phyloP scores from a whole-genome alignment of 1,140 invertebrate genomes.

The Goniozus legneri region DNA sequence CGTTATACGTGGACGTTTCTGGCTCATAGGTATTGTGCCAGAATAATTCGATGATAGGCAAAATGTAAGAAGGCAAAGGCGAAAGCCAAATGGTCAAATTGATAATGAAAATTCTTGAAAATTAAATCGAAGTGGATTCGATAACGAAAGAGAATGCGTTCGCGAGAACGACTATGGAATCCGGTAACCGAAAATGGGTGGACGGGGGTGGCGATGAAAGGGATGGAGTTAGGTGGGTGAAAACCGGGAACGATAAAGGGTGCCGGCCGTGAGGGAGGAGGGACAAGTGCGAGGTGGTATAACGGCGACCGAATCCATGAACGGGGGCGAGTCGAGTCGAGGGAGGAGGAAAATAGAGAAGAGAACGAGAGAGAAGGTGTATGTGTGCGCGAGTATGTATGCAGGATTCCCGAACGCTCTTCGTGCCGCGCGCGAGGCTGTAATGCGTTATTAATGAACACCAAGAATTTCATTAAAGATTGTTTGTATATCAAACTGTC shows the following conservation, averaged over 20 bases:
- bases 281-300: conserved; percentile 8
- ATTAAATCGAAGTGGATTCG: neutral
- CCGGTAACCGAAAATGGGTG: no score
- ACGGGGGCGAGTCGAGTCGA: conserved; percentile 1
- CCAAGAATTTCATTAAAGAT: conserved; percentile 69
- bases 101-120: neutral
- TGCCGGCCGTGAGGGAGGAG: conserved; percentile 11
- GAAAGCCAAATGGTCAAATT: neutral
- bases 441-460: conserved; percentile 68
- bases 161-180: no score
- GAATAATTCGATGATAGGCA: neutral
- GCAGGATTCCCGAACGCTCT: conserved; percentile 28
- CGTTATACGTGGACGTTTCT: neutral
- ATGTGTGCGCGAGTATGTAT: conserved; percentile 4
- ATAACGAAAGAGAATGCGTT: no score
- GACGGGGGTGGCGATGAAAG: neutral
- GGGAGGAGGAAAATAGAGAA: conserved; percentile 1
- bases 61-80: no score
- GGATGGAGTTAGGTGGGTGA: neutral
- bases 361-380: neutral
- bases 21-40: no score
- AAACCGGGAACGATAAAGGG: conserved; percentile 17
- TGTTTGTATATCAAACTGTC: conserved; percentile 65
- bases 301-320: conserved; percentile 9
- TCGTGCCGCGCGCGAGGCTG: conserved; percentile 38